A percentile compares a stretch with the other conserved stretches of the same genome.
phyloP scores from a whole-genome alignment of 2,888 invertebrate genomes.

The Dryadula phaetusa region DNA sequence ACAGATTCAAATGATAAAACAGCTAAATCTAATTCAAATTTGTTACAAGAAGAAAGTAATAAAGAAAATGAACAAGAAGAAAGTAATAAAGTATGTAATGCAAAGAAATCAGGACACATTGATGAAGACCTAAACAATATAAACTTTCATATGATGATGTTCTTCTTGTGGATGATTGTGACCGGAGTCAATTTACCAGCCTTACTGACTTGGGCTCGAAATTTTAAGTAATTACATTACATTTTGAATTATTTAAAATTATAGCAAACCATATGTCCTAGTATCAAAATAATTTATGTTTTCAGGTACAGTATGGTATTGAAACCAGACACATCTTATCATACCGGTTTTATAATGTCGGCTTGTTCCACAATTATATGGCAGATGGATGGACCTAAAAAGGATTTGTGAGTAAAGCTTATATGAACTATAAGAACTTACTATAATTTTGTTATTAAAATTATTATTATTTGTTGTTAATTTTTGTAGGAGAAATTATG shows the following conservation, averaged over 20 bases:
- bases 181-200: slow-evolving; percentile 89
- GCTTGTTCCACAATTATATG: slow-evolving; percentile 86
- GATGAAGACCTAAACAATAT: slow-evolving; percentile 79
- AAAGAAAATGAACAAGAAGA: slow-evolving; percentile 31
- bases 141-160: slow-evolving; percentile 90
- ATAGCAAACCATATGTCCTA: neutral
- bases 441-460: too few species aligned
- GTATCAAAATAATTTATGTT: slow-evolving; percentile 41
- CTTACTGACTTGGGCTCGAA: slow-evolving; percentile 91
- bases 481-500: slow-evolving; percentile 78
- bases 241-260: neutral
- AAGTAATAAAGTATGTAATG: slow-evolving; percentile 41
- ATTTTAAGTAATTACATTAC: slow-evolving; percentile 86
- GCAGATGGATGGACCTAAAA: slow-evolving; percentile 87
- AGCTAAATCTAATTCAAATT: slow-evolving; percentile 19
- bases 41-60: slow-evolving; percentile 28
- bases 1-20: slow-evolving; percentile 9
- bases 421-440: slow-evolving; percentile 30
- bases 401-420: slow-evolving; percentile 84
- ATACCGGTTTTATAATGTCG: slow-evolving; percentile 84
- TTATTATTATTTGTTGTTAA: slow-evolving; percentile 39
- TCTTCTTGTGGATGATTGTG: slow-evolving; percentile 87
- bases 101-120: slow-evolving; percentile 41
- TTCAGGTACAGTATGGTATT: slow-evolving; percentile 82
- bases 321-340: slow-evolving; percentile 86